phyloP scores from a whole-genome alignment of 2,113 vertebrate species.

The Microcebus ravelobensis region DNA sequence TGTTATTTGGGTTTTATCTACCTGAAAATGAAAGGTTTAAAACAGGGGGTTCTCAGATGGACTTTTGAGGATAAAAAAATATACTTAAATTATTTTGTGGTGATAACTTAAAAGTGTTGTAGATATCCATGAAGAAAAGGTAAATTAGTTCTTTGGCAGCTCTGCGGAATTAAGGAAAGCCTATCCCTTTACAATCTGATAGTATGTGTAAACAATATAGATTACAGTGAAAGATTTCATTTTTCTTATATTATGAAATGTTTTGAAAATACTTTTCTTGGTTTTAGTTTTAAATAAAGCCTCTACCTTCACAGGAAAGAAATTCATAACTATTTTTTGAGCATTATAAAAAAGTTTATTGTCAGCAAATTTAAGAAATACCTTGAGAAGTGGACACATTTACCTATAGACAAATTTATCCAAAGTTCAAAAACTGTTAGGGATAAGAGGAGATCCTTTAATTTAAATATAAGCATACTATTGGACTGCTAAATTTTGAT shows the following conservation, averaged over 20 bases:
- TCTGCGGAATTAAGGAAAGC: not conserved
- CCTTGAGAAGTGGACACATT: not conserved
- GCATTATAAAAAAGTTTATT: not conserved
- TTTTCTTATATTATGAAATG: not conserved
- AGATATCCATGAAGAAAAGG: not conserved
- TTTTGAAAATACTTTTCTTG: not conserved
- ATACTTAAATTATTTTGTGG: not conserved
- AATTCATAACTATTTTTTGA: not conserved
- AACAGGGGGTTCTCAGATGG: not conserved
- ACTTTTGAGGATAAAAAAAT: not conserved
- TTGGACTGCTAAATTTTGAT: constrained; percentile 7
- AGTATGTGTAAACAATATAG: not conserved
- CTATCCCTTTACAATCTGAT: not conserved
- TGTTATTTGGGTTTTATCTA: not conserved
- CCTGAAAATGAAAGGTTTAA: not conserved
- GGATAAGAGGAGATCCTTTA: not conserved
- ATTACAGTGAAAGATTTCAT: not conserved
- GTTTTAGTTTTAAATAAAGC: not conserved
- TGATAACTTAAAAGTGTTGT: constrained; percentile 5
- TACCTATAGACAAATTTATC: not conserved
- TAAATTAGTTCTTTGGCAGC: not conserved
- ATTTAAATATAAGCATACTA: not conserved
- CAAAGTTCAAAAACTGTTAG: not conserved
- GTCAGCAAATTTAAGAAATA: not conserved
- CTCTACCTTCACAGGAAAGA: not conserved